Percentiles rank a stretch among this genome's conserved stretches.
These are phyloP conservation scores for Nineta flava DNA, from an alignment of 2,888 invertebrate species.

Conservation along the genomic window DNA sequence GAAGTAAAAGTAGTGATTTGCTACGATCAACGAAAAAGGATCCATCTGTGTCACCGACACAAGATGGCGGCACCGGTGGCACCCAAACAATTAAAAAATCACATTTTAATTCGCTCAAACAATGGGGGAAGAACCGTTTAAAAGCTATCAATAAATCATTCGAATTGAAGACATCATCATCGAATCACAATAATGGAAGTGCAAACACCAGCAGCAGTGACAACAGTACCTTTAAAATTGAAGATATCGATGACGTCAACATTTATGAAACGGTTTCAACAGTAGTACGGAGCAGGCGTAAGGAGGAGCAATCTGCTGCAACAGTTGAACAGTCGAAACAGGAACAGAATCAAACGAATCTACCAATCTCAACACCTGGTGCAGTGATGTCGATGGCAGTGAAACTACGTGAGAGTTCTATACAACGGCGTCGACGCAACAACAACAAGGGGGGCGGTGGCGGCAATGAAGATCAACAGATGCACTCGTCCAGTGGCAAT, in stretches of 20 bases:
- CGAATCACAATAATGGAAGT: too few relatives aligned
- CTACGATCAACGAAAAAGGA: constrained; percentile 44
- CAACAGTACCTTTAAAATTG: constrained; percentile 28
- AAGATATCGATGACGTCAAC: constrained; percentile 41
- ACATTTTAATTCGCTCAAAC: constrained; percentile 66
- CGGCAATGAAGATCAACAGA: constrained; percentile 54
- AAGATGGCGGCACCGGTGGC: too few relatives aligned
- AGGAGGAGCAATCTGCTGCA: constrained; percentile 18
- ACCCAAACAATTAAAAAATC: constrained; percentile 35
- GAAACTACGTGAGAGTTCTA: constrained; percentile 59
- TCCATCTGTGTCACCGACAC: constrained; percentile 35
- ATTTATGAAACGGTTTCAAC: constrained; percentile 50
- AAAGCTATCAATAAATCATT: constrained; percentile 52
- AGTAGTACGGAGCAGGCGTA: constrained; percentile 44
- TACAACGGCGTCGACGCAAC: constrained; percentile 51
- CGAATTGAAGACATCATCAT: constrained; percentile 35
- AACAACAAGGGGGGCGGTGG: too few relatives aligned
- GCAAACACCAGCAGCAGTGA: constrained; percentile 14
- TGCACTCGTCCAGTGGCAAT: constrained; percentile 79
- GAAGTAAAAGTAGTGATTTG: constrained; percentile 62
- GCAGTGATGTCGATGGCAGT: constrained; percentile 42
- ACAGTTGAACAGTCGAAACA: constrained; percentile 19
- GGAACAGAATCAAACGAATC: constrained; percentile 19
- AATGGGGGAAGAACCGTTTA: constrained; percentile 70
- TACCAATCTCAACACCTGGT: constrained; percentile 36